These are phyloP conservation scores for Phrynocephalus vlangalii DNA, from an alignment of 2,797 vertebrate genomes.

Conservation along the genomic window DNA sequence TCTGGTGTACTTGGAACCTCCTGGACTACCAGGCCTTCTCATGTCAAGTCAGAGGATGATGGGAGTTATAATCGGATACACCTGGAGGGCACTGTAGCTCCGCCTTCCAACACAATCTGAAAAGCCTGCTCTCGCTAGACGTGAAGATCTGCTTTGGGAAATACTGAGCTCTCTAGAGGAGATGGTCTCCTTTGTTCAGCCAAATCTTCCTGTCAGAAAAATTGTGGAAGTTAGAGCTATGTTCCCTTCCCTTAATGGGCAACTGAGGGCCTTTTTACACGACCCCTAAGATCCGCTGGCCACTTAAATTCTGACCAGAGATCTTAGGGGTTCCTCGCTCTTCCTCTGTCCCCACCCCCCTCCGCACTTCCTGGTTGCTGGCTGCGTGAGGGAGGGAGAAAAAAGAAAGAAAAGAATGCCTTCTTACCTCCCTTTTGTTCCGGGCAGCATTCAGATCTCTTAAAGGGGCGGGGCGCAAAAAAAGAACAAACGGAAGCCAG, in stretches of 20 bases:
- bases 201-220: not conserved
- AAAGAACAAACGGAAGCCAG: too few relatives aligned
- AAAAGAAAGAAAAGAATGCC: too few relatives aligned
- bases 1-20: not conserved
- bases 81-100: not conserved
- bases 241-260: not conserved
- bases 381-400: too few relatives aligned
- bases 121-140: not conserved
- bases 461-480: too few relatives aligned
- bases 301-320: too few relatives aligned
- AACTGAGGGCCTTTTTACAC: too few relatives aligned
- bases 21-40: not conserved
- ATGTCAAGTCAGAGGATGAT: not conserved
- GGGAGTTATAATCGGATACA: not conserved
- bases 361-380: too few relatives aligned
- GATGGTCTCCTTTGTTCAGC: not conserved
- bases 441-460: too few relatives aligned
- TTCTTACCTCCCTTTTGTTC: too few relatives aligned
- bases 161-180: not conserved
- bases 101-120: not conserved
- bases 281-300: too few relatives aligned
- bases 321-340: too few relatives aligned
- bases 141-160: not conserved
- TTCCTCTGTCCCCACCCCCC: too few relatives aligned
- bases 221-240: not conserved